Evolutionary conservation across 2,888 invertebrate genomes (phyloP), one percentile per base, ranked within the genome.

Genomic region (Yponomeuta evonymella): DNA sequence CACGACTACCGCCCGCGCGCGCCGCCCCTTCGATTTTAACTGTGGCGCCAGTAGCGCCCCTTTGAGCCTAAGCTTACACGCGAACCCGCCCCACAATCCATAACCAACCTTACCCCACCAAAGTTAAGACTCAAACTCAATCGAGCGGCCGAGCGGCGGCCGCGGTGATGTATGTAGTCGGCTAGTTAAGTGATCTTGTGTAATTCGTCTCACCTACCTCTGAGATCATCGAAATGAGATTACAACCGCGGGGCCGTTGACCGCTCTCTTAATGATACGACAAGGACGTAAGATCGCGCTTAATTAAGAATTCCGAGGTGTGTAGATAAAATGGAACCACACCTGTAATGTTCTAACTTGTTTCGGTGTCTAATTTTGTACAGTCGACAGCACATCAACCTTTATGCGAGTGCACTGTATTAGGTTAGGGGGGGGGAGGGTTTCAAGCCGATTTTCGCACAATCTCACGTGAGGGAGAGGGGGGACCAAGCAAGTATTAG

Each of bases 21-120:
- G 79, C 75, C 78, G 84, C 82, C 79, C 81, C 78, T 77, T 78
- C 75, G 76, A 73, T 74, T 73, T 74, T 75, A 80, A 85, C 83
- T 86, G 84, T 84, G 79, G 81, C 82, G 82, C 77, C 73, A 71
- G 72, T 73, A 74, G 73, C 74, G 74, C 70, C 48, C 48, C 51
- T 48, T 33, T 30, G 29, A 51, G 68, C 68, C 68, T 51, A 23
- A 68, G 68, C 68, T 68, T 68, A 68, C 68, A 12, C 8, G 15
- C 67, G 29, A 12, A 64, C 29, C 64, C 29, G 43, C 15, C 15
- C 30, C 12, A 11, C 67, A 67, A 43, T 12, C 6, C 30, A 43
- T 11, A 48, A 48, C 3, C 67, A 67, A 23, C 51, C 68, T 68
- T 51, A 29, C 11, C 12, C 11, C 68, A 68, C 29, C 12, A 12